phyloP scores from a whole-genome alignment of 2,888 invertebrate species.

The Heliconius aoede region DNA sequence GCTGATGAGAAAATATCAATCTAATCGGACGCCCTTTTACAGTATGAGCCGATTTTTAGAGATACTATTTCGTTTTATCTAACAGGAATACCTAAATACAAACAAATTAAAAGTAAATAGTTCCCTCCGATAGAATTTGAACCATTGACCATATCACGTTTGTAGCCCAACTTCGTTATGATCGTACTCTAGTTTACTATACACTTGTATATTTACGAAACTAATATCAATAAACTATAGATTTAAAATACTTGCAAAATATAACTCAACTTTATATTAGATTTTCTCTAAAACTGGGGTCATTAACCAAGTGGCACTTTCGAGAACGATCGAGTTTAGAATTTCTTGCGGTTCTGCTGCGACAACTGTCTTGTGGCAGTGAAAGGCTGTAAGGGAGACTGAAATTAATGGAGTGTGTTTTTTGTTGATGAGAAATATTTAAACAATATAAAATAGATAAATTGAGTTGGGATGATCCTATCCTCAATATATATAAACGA shows the following conservation, averaged over 20 bases:
- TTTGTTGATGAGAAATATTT: neutral
- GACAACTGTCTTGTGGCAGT: constrained; percentile 36
- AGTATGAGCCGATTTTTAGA: no score
- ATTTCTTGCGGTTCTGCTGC: constrained; percentile 35
- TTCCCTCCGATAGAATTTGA: neutral
- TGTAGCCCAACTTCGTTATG: neutral
- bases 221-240: neutral
- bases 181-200: neutral
- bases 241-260: neutral
- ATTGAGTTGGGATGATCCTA: no score
- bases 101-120: neutral
- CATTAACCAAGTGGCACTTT: constrained; percentile 34
- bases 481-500: no score
- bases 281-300: constrained; percentile 25
- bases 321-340: constrained; percentile 51
- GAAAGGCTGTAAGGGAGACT: constrained; percentile 31
- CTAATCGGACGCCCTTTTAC: no score
- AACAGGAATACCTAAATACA: neutral
- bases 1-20: no score
- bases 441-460: no score
- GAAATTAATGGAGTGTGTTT: constrained; percentile 8
- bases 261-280: neutral
- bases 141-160: neutral
- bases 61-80: neutral
- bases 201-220: neutral